Conservation (phyloP, 2,797 vertebrate species). For the Neostethus bicornis region DNA sequence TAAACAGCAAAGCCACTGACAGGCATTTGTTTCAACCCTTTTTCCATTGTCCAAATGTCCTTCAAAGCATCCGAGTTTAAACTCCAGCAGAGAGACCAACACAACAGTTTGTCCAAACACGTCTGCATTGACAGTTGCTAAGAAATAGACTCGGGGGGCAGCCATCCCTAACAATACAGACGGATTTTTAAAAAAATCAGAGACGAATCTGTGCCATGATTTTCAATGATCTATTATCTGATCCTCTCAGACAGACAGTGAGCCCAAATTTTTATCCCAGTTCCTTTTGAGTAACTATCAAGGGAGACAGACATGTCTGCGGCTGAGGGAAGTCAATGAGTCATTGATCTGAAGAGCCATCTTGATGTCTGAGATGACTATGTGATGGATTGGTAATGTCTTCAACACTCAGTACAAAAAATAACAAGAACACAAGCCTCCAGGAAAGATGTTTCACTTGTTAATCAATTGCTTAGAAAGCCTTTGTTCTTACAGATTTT, state of each 20-base stretch:
- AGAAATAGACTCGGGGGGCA: conserved; percentile 40
- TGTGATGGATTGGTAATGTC: conserved; percentile 72
- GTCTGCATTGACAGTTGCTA: conserved; percentile 54
- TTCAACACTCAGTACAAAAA: conserved; percentile 35
- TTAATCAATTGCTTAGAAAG: conserved; percentile 42
- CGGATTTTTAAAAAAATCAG: conserved; percentile 63
- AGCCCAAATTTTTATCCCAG: conserved; percentile 71
- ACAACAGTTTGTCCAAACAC: conserved; percentile 63
- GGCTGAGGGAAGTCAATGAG: conserved; percentile 75
- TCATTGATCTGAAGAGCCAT: conserved; percentile 71
- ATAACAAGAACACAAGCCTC: conserved; percentile 49
- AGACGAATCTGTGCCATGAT: conserved; percentile 75
- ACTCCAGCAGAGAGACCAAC: conserved; percentile 51
- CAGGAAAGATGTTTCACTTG: conserved; percentile 42
- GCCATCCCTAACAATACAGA: conserved; percentile 54
- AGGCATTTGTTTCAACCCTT: conserved; percentile 52
- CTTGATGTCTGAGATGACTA: conserved; percentile 64
- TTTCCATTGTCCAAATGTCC: conserved; percentile 67
- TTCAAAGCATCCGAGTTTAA: conserved; percentile 53
- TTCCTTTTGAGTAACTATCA: conserved; percentile 76
- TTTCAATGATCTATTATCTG: conserved; percentile 73
- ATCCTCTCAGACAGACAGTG: conserved; percentile 65
- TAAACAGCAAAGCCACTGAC: conserved; percentile 76
- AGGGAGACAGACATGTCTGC: conserved; percentile 71
- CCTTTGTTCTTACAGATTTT: conserved; percentile 22